Conservation (phyloP, 2,113 vertebrate species). For the Rhombomys opimus region DNA sequence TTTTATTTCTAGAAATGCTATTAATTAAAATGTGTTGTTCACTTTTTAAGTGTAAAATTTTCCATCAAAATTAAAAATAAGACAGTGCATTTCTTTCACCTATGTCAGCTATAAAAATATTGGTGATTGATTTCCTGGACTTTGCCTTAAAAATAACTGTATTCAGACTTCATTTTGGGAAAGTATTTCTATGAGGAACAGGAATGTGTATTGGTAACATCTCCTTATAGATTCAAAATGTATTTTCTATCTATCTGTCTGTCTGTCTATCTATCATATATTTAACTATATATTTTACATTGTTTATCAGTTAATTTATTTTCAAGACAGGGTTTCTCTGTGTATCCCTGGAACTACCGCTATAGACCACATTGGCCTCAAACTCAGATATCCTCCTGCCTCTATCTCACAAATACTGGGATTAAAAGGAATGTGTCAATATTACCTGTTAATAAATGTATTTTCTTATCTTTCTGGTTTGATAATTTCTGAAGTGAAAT, state of each 20-base stretch:
- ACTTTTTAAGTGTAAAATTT: not conserved
- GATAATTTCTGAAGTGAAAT: constrained; percentile 1
- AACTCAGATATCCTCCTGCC: not conserved
- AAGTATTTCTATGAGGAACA: not conserved
- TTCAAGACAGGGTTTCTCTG: not conserved
- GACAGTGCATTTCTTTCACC: not conserved
- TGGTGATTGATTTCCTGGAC: not conserved
- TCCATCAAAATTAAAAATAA: not conserved
- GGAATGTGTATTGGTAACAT: not conserved
- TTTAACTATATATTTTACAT: not conserved
- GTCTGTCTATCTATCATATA: no score
- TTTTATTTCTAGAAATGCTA: not conserved
- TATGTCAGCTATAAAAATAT: not conserved
- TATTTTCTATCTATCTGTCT: not conserved
- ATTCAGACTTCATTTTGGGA: constrained; percentile 33
- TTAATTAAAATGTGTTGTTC: not conserved
- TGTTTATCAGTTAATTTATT: not conserved
- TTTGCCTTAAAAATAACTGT: not conserved
- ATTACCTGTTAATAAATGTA: no score
- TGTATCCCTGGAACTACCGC: not conserved
- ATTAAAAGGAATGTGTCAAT: not conserved
- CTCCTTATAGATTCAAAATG: not conserved
- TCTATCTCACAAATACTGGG: not conserved
- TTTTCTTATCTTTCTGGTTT: constrained; percentile 9
- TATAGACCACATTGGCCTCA: not conserved